Evolutionary conservation across 2,888 invertebrate species (phyloP).

Genomic region (Lepidocyrtinus sp.): DNA sequence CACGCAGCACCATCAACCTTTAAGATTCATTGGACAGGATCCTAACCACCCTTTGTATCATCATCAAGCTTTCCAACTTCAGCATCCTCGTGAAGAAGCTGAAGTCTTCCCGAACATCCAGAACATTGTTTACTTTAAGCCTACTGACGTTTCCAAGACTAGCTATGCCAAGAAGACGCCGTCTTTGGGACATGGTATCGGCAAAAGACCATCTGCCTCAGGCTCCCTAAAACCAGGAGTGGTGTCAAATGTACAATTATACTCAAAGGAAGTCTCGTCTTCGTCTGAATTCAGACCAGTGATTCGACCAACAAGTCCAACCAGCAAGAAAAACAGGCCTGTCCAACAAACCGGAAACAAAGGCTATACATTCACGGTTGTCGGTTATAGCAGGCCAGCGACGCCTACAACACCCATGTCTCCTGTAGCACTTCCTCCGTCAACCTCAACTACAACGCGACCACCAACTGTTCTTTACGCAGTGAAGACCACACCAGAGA

Average conservation of each 20-base stretch:
- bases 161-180: constrained; percentile 30
- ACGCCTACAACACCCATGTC: constrained; percentile 38
- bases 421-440: constrained; percentile 29
- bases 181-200: not conserved
- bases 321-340: not conserved
- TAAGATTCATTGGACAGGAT: constrained; percentile 48
- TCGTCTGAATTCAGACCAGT: constrained; percentile 65
- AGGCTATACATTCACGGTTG: constrained; percentile 57
- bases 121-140: constrained; percentile 68
- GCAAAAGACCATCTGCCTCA: not conserved
- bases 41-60: constrained; percentile 47
- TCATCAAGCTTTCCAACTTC: constrained; percentile 49
- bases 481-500: constrained; percentile 62
- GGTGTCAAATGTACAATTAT: constrained; percentile 55
- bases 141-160: constrained; percentile 59
- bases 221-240: constrained; percentile 52
- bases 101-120: constrained; percentile 65
- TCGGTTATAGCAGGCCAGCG: constrained; percentile 48
- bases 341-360: constrained; percentile 32
- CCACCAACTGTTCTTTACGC: constrained; percentile 63
- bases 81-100: constrained; percentile 53
- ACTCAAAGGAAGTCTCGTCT: constrained; percentile 59
- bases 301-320: not conserved
- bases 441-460: constrained; percentile 40
- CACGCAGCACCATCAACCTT: constrained; percentile 27